A percentile compares a stretch with the other conserved stretches of the same genome.
phyloP scores from a whole-genome alignment of 2,113 vertebrate species.

The Antigone vipio region DNA sequence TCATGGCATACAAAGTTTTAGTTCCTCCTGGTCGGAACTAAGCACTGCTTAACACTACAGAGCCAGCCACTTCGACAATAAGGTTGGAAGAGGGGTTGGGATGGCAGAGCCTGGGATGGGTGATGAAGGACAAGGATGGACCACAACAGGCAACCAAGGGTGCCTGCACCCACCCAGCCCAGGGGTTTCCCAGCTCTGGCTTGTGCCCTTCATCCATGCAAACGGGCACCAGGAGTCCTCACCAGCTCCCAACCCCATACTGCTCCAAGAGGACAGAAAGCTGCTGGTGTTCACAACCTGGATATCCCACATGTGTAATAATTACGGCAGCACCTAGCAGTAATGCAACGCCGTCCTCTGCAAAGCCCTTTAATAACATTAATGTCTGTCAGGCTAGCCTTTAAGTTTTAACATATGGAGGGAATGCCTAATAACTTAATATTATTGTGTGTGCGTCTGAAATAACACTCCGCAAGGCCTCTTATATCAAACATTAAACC shows the following conservation, averaged over 20 bases:
- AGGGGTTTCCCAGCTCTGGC: not conserved
- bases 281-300: not conserved
- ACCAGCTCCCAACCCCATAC: accelerated
- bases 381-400: not conserved
- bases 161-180: not conserved
- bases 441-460: not conserved
- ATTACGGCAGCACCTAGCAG: not conserved
- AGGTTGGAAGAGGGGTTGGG: not conserved
- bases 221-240: accelerated
- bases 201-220: not conserved
- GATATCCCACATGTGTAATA: not conserved
- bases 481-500: not conserved
- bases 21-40: not conserved
- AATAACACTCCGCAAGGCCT: conserved; percentile 25
- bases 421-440: conserved; percentile 31
- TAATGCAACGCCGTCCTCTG: not conserved
- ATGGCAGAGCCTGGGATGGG: not conserved
- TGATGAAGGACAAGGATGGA: not conserved
- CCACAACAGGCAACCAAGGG: not conserved
- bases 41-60: not conserved
- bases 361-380: not conserved
- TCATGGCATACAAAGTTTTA: not conserved
- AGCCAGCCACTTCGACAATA: too few species aligned
- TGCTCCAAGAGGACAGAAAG: not conserved
- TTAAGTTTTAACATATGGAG: not conserved